Evolutionary conservation across 2,113 vertebrate species (phyloP).

Genomic region (Xenopus borealis): DNA sequence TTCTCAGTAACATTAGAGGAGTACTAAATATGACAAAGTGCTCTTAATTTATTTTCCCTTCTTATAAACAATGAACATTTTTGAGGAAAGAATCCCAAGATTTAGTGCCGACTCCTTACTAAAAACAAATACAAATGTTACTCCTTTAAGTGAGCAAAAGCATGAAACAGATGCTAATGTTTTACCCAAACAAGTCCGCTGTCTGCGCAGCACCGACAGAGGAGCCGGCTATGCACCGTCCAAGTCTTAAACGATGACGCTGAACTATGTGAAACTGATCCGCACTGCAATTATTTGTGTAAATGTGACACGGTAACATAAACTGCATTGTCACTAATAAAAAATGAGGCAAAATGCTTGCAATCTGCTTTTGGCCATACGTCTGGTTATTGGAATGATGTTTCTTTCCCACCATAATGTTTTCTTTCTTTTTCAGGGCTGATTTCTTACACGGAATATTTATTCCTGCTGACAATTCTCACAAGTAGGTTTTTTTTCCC

Average conservation of each 20-base stretch:
- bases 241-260: conserved; percentile 24
- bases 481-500: conserved; percentile 82
- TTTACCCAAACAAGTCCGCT: conserved; percentile 44
- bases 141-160: conserved; percentile 50
- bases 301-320: conserved; percentile 38
- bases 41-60: conserved; percentile 60
- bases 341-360: conserved; percentile 28
- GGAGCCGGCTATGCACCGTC: conserved; percentile 30
- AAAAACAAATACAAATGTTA: conserved; percentile 55
- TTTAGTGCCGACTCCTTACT: conserved; percentile 51
- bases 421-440: conserved; percentile 72
- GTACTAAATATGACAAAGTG: conserved; percentile 62
- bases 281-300: conserved; percentile 26
- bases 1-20: conserved; percentile 53
- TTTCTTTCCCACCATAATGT: background rate
- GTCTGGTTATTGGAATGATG: background rate
- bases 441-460: conserved; percentile 94
- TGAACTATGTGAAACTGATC: conserved; percentile 29
- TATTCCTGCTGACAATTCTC: conserved; percentile 93
- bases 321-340: conserved; percentile 35
- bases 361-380: background rate
- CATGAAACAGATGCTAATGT: conserved; percentile 39
- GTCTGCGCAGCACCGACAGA: conserved; percentile 47
- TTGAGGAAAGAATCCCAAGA: conserved; percentile 47
- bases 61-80: conserved; percentile 56